These are phyloP conservation scores for Sphyrna mokarran DNA, from an alignment of 2,113 vertebrate genomes.

Conservation along the genomic window DNA sequence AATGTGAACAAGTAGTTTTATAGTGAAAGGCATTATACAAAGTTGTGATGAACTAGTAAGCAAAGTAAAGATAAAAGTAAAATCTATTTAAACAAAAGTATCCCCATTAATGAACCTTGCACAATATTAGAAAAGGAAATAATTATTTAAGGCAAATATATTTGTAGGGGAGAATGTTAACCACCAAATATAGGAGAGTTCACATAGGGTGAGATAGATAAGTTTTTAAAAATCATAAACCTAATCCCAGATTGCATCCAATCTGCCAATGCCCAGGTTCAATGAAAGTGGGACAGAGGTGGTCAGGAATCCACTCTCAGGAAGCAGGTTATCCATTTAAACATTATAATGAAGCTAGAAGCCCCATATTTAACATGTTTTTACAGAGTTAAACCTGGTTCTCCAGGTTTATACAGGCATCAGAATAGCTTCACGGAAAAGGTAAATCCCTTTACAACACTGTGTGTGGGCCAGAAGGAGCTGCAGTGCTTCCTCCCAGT, in stretches of 20 bases:
- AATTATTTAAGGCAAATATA: neutral
- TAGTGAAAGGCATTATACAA: neutral
- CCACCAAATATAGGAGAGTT: neutral
- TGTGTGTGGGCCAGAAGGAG: neutral
- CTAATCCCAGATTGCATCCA: neutral
- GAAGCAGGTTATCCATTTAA: too few relatives aligned
- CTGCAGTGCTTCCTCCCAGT: neutral
- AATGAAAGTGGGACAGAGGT: neutral
- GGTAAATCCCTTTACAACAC: too few relatives aligned
- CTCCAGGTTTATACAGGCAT: too few relatives aligned
- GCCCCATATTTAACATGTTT: too few relatives aligned
- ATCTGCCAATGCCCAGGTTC: neutral
- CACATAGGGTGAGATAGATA: neutral
- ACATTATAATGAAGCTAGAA: too few relatives aligned
- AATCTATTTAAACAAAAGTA: neutral
- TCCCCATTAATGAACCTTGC: neutral
- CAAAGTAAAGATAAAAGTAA: neutral
- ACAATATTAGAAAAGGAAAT: neutral
- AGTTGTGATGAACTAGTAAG: neutral
- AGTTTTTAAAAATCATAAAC: neutral
- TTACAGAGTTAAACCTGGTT: too few relatives aligned
- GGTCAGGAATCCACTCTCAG: too few relatives aligned
- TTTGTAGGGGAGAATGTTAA: too few relatives aligned
- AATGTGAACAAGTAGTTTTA: neutral
- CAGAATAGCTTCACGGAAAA: too few relatives aligned